A percentile compares a stretch with the other conserved stretches of the same genome.
Evolutionary conservation across 2,888 invertebrate species (phyloP).

Genomic region (Octodonta nipae): DNA sequence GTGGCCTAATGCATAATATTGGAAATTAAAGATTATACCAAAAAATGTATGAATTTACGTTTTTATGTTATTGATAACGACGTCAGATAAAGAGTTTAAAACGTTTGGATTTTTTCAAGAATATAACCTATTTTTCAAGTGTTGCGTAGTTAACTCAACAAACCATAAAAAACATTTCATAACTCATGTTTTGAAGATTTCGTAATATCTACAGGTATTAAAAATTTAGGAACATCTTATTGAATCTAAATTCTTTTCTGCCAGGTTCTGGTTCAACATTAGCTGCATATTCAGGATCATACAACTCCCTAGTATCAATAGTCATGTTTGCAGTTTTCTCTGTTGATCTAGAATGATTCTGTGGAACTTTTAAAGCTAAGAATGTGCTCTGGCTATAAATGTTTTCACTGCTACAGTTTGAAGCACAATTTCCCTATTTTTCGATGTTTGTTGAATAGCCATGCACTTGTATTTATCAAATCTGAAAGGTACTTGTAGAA

Average conservation of each 20-base stretch:
- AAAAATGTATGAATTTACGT: too few relatives aligned
- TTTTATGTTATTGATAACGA: too few relatives aligned
- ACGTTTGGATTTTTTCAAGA: too few relatives aligned
- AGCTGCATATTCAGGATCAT: constrained; percentile 83
- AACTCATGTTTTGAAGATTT: too few relatives aligned
- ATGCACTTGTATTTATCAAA: constrained; percentile 57
- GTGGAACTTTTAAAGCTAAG: constrained; percentile 57
- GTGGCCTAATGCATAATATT: too few relatives aligned
- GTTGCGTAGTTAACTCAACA: too few relatives aligned
- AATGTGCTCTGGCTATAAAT: constrained; percentile 49
- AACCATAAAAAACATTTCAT: too few relatives aligned
- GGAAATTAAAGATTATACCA: too few relatives aligned
- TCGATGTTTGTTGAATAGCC: constrained; percentile 34
- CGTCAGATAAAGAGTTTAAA: too few relatives aligned
- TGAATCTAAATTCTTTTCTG: constrained; percentile 36
- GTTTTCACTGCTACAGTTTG: constrained; percentile 70
- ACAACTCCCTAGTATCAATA: constrained; percentile 68
- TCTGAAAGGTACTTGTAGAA: constrained; percentile 84
- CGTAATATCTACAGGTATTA: too few relatives aligned
- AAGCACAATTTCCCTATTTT: constrained; percentile 45
- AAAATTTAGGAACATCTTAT: constrained; percentile 59
- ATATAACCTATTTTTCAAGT: too few relatives aligned
- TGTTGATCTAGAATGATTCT: too few relatives aligned
- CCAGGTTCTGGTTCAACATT: constrained; percentile 72
- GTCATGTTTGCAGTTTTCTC: constrained; percentile 50